Conservation (phyloP, 1,140 invertebrate genomes). For the Thaumetopoea pityocampa region DNA sequence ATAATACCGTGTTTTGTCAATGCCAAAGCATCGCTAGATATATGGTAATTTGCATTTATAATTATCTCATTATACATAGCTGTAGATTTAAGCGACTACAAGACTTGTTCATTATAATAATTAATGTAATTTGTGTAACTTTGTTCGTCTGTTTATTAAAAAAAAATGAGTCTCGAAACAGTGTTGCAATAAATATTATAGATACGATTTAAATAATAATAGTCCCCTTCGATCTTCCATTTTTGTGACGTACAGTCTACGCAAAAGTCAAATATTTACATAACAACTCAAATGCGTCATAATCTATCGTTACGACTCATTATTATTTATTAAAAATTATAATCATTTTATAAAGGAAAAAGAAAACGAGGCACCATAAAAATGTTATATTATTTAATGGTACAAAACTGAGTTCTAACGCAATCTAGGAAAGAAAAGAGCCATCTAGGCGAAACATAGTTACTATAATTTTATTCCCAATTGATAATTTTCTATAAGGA, state of each 20-base stretch:
- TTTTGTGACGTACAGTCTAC: constrained; percentile 26
- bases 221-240: constrained; percentile 28
- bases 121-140: constrained; percentile 45
- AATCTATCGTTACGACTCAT: no score
- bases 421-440: no score
- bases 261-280: constrained; percentile 21
- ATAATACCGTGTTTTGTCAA: constrained; percentile 74
- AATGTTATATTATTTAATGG: no score
- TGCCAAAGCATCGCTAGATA: constrained; percentile 76
- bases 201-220: constrained; percentile 21
- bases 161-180: constrained; percentile 61
- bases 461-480: no score
- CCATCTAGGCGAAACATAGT: no score
- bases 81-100: constrained; percentile 65
- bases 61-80: constrained; percentile 72
- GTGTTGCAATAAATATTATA: constrained; percentile 21
- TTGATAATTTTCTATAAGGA: no score
- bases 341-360: no score
- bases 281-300: no score
- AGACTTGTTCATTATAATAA: constrained; percentile 64
- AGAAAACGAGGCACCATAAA: no score
- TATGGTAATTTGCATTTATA: constrained; percentile 76
- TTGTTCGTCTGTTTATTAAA: constrained; percentile 52
- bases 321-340: no score
- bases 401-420: no score